Base-by-base conservation (phyloP, 2,797 vertebrate species). In the Rachycentron canadum region DNA sequence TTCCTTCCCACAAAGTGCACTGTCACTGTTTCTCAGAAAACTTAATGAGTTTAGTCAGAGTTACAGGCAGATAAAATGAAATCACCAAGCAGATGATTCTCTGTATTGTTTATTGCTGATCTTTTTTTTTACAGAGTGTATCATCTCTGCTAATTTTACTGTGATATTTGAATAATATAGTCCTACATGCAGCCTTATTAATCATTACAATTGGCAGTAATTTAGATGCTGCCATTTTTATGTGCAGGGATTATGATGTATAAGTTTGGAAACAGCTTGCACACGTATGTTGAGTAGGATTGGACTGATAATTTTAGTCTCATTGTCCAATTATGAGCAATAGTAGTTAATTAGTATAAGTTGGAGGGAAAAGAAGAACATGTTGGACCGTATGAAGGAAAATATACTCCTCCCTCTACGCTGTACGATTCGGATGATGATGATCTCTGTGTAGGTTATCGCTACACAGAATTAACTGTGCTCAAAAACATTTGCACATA, bases 201-300 rank as follows among this genome's bases (percentile, higher is more conserved):
- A 88, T 89, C 70, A 83, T 38, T 69, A 32, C 45, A 58, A 45
- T 57, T 78, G 66, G 61, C 70, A 69, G 10, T 69, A 47, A 41
- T 76, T 78, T 72, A 57, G 45, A 66, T 63, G 28, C 62, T 62
- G 25, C 76, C 43, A 72, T 72, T 74, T 72, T 81, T 83, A 30
- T 4, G 3, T 56, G 58, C 41, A 58, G 47, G 14, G 47, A 60
- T 45, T 75, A 62, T 62, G 68, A 83, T 83, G 73, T 69, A 53
- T 72, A 76, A 4, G 45, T 83, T 82, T 78, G 60, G 56, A 78
- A 78, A 72, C 79, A 63, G 73, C 61, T 57, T 76, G 67, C 34
- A 81, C 68, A 78, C 78, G 68, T 83, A 85, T 86, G 84, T 79
- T 86, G 86, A 80, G 86, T 88, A 71, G 88, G 86, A 83, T 86